phyloP scores from a whole-genome alignment of 2,888 invertebrate species.

The Acronicta psi region DNA sequence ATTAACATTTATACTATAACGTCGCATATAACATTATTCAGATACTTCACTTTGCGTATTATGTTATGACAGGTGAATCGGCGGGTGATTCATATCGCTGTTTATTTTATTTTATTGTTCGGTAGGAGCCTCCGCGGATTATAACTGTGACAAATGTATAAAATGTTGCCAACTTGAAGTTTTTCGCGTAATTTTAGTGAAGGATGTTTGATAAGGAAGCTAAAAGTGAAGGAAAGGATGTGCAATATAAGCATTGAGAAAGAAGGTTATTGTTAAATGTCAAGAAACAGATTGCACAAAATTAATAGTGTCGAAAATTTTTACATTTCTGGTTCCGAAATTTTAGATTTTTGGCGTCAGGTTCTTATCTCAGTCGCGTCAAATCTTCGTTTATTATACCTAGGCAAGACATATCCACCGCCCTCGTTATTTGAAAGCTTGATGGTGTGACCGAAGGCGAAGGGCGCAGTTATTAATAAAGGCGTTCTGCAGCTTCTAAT shows the following conservation, averaged over 20 bases:
- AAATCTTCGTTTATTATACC: no score
- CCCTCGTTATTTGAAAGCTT: constrained; percentile 15
- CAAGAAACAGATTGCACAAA: constrained; percentile 14
- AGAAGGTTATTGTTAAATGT: constrained; percentile 32
- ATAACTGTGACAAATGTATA: constrained; percentile 23
- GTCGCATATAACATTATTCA: constrained; percentile 7
- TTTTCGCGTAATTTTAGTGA: neutral
- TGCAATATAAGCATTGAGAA: constrained; percentile 17
- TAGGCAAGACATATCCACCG: neutral
- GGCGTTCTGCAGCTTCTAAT: constrained; percentile 66
- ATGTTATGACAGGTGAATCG: constrained; percentile 37
- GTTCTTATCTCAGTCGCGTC: neutral
- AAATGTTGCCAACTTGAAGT: constrained; percentile 6
- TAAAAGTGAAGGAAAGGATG: constrained; percentile 8
- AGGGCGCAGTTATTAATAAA: constrained; percentile 62
- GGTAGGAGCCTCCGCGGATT: constrained; percentile 7
- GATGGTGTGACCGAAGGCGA: constrained; percentile 45
- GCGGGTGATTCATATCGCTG: constrained; percentile 29
- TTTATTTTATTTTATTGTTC: constrained; percentile 22
- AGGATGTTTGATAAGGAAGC: constrained; percentile 1
- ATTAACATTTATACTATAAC: constrained; percentile 13
- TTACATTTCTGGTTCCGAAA: neutral
- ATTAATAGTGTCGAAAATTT: neutral
- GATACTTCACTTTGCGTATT: constrained; percentile 12
- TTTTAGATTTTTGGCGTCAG: neutral